Base-by-base conservation (phyloP, 2,888 invertebrate species). In the Andricus quercusramuli region DNA sequence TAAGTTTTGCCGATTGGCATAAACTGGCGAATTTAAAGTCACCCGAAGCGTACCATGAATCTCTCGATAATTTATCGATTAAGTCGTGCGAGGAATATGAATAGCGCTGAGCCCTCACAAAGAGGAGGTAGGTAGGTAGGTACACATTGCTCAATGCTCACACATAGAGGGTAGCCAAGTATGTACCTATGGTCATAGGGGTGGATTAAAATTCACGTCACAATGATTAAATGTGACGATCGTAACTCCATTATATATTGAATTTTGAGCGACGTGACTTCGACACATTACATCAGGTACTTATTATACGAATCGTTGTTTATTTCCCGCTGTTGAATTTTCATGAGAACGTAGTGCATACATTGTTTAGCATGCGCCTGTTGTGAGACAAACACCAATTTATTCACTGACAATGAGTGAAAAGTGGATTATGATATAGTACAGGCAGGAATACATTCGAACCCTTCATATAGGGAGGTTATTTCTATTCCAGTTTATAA, bases 31-130 rank as follows among this genome's bases (percentile, higher is more conserved):
- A 74, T 74, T 74, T 74, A 56, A 74, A 74, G 74, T 74, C 51
- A n/a, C 32, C 37, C 41, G 77, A 78, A 82, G 82, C 64, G 62
- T 83, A 82, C 81, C 82, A 83, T 82, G 82, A 84, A 87, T 87
- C 85, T 82, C 85, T 82, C 86, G 85, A 87, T 87, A 87, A 87
- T 87, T 87, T 83, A 87, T 87, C 86, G 87, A 87, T 87, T 86
- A 87, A 85, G 82, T 79, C 76, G 79, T 74, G 82, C 82, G 37
- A 78, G 83, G 87, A 87, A 87, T 87, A 86, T 84, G 81, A 85
- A 87, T 84, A 65, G 79, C 76, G 25, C 65, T 78, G 78, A 80
- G 44, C 70, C 78, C 62, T 41, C 76, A 59, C 59, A 76, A 44
- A 68, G 67, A n/a, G 51, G 9, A 25, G 51, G 76, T 11, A 15